phyloP scores from a whole-genome alignment of 2,113 vertebrate species.

The Serilophus lunatus region DNA sequence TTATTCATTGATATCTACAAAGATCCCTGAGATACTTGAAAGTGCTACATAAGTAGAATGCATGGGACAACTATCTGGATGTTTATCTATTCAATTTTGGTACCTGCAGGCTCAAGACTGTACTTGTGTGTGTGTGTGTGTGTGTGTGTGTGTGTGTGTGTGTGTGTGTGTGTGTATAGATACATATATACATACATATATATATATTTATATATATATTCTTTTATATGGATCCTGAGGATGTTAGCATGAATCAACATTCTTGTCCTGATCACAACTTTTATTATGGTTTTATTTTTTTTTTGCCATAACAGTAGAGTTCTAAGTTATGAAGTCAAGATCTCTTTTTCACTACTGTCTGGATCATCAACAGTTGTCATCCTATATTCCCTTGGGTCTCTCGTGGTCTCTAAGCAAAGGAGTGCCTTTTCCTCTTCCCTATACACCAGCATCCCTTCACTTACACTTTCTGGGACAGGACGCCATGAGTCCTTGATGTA shows the following conservation, averaged over 20 bases:
- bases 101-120: neutral
- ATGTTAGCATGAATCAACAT: neutral
- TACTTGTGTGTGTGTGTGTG: neutral
- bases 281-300: neutral
- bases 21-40: neutral
- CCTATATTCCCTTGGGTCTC: neutral
- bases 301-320: neutral
- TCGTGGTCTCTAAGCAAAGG: neutral
- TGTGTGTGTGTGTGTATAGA: rapidly evolving
- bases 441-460: neutral
- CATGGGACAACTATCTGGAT: neutral
- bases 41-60: neutral
- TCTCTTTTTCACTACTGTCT: neutral
- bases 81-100: neutral
- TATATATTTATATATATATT: neutral
- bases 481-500: neutral
- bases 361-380: neutral
- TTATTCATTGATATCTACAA: neutral
- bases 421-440: neutral
- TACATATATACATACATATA: no score
- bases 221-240: neutral
- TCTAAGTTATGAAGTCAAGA: neutral
- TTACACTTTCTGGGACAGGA: neutral
- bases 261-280: neutral
- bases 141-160: neutral